Percentiles rank a stretch among this genome's conserved stretches.
Conservation (phyloP, 2,113 vertebrate species). For the rabbit (Oryctolagus cuniculus) region mOryCun1.1 NC_091443.1:3918501-3919000, state of each 20-base stretch:
- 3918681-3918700: not conserved
- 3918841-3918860: not conserved
- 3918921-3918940: not conserved
- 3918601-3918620: not conserved
- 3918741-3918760: not conserved
- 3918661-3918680: not conserved
- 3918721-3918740: not conserved
- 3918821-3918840: not conserved
- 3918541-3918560: rapidly evolving
- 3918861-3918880: not conserved
- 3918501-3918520: not conserved
- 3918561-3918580: not conserved
- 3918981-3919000: not conserved
- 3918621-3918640: not conserved
- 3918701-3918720: not conserved
- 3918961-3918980: not conserved
- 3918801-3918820: not conserved
- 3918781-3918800: not conserved
- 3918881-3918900: not conserved
- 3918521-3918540: not conserved
- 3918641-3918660: not conserved
- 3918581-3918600: not conserved
- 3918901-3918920: not conserved
- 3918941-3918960: not conserved
- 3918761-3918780: not conserved